These are phyloP conservation scores for Ramphastos sulfuratus DNA, from an alignment of 2,113 vertebrate genomes.

Conservation along the genomic window DNA sequence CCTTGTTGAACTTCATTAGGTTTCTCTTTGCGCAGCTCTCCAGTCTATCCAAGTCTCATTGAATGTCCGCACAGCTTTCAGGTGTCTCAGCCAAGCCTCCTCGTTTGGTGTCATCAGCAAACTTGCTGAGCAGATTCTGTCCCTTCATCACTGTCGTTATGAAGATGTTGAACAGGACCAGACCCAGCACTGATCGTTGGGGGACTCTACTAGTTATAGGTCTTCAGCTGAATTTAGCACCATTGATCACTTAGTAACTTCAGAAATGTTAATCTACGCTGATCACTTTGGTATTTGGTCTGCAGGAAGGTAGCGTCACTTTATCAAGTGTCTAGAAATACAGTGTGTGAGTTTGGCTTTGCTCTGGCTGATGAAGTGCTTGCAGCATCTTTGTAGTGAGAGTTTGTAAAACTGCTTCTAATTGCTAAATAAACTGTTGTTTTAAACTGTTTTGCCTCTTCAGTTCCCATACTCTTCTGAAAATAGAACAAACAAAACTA, in stretches of 20 bases:
- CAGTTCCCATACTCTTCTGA: neutral
- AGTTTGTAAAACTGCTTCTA: neutral
- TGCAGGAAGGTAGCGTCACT: neutral
- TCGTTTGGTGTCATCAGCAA: too few species aligned
- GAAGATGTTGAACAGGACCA: too few species aligned
- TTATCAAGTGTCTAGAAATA: neutral
- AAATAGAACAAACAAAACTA: slow-evolving; percentile 24
- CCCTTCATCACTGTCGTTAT: too few species aligned
- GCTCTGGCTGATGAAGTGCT: neutral
- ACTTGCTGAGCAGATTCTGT: too few species aligned
- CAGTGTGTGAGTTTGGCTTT: neutral
- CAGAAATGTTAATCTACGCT: neutral
- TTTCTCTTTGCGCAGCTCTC: too few species aligned
- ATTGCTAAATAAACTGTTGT: slow-evolving; percentile 17
- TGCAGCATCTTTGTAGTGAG: neutral
- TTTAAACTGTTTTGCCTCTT: slow-evolving; percentile 6
- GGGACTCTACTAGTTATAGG: too few species aligned
- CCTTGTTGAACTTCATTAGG: too few species aligned
- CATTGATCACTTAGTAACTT: neutral
- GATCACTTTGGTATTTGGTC: neutral
- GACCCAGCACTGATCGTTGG: too few species aligned
- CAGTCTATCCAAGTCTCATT: too few species aligned
- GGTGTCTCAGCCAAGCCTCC: too few species aligned
- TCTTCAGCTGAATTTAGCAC: too few species aligned
- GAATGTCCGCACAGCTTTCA: too few species aligned